Base-by-base conservation (phyloP, 2,888 invertebrate species). In the Heteromurus nitidus region DNA sequence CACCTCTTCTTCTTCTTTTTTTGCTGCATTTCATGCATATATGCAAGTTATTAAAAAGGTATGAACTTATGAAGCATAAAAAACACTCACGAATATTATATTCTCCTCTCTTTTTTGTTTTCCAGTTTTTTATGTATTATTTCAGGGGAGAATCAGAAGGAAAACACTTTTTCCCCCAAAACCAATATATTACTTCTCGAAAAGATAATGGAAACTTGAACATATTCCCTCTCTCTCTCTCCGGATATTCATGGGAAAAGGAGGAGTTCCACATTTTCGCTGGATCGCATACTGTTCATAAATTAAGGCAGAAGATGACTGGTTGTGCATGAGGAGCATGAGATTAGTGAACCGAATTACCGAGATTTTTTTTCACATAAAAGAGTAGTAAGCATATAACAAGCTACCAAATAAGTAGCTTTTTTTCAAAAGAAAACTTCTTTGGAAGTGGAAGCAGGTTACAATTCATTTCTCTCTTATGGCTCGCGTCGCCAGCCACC, bases 221-320 rank as follows among this genome's bases (percentile, higher is more conserved):
- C 36, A 16, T 7, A 20, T 3, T 26, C 16, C 44, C 36, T 65
- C 42, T 18, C 11, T 28, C 31, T 67, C 22, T 22, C 55, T 22
- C n/a, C 53, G 30, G 58, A 44, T 28, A 31, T 62, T 65, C 80
- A 26, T 80, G 73, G 73, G 80, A 80, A 80, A 79, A 80, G 73
- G 80, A 73, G 80, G 47, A 47, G 79, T n/a, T n/a, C n/a, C n/a
- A n/a, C n/a, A n/a, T n/a, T n/a, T n/a, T n/a, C n/a, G 73, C 67
- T 50, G 31, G n/a, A 80, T 60, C 70, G 68, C 77, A 74, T 82
- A 82, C 75, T 64, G 84, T 75, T 82, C 84, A 84, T 84, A 84
- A 84, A 84, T 84, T 81, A 84, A 70, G 65, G 55, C n/a, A 74
- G 74, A 81, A 74, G 67, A 79, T 84, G 84, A 82, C 84, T 84